phyloP scores from a whole-genome alignment of 2,888 invertebrate species.

The Xanthia icteritia region DNA sequence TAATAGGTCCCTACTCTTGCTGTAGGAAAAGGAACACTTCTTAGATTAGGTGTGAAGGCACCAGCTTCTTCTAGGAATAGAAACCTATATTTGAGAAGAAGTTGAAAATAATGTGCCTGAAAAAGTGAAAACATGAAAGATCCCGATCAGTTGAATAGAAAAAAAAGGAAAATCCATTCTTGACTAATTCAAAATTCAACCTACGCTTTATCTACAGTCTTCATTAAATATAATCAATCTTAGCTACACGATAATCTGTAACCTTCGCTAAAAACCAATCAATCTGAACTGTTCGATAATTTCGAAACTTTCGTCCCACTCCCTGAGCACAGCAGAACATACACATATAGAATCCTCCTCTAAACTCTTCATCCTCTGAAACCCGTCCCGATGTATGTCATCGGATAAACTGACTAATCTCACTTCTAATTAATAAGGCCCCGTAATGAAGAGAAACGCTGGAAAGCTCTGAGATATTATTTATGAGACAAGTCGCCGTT shows the following conservation, averaged over 20 bases:
- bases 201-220: too few relatives aligned
- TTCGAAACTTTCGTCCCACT: conserved; percentile 7
- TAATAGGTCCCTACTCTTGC: not conserved
- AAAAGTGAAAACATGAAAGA: too few relatives aligned
- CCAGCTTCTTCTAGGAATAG: not conserved
- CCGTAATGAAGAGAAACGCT: conserved; percentile 62
- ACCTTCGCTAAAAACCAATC: not conserved
- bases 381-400: conserved; percentile 63
- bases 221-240: too few relatives aligned
- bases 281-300: not conserved
- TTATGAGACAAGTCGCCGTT: conserved; percentile 55
- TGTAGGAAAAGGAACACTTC: not conserved
- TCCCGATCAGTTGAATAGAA: too few relatives aligned
- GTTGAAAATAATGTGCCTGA: too few relatives aligned
- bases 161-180: too few relatives aligned
- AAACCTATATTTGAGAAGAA: not conserved
- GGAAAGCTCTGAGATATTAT: conserved; percentile 61
- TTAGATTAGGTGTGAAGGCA: not conserved
- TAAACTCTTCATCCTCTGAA: conserved; percentile 27
- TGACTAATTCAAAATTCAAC: too few relatives aligned
- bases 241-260: conserved; percentile 2
- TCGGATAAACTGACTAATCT: conserved; percentile 60
- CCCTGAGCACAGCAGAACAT: conserved; percentile 2
- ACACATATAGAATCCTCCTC: not conserved
- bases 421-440: conserved; percentile 60